phyloP scores from a whole-genome alignment of 1,140 invertebrate species.

The Aradophagus sp. region DNA sequence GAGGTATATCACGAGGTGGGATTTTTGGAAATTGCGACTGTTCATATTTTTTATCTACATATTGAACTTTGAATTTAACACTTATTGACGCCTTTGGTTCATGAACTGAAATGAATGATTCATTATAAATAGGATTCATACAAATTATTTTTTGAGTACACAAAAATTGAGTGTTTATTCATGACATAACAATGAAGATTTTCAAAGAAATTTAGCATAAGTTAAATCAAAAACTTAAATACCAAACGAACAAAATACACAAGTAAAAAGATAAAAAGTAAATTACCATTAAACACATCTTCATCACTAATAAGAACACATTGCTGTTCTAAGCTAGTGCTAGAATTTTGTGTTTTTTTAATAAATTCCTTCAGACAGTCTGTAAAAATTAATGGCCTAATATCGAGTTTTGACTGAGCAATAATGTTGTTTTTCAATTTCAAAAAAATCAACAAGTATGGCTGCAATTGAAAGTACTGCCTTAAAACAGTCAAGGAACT shows the following conservation, averaged over 20 bases:
- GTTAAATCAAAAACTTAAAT: no score
- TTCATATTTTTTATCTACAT: conserved; percentile 55
- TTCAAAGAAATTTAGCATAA: no score
- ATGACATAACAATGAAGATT: no score
- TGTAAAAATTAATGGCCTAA: conserved; percentile 61
- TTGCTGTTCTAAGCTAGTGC: conserved; percentile 59
- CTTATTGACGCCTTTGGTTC: conserved; percentile 52
- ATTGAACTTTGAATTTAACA: conserved; percentile 62
- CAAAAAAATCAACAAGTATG: conserved; percentile 64
- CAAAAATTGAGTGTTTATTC: no score
- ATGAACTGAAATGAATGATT: conserved; percentile 35
- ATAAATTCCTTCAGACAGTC: conserved; percentile 60
- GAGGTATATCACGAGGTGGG: conserved; percentile 2
- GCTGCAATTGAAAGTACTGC: conserved; percentile 64
- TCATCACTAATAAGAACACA: conserved; percentile 62
- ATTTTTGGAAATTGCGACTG: conserved; percentile 28
- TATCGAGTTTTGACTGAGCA: conserved; percentile 63
- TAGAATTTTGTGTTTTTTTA: conserved; percentile 50
- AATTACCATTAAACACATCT: conserved; percentile 35
- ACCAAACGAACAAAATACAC: no score
- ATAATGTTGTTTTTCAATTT: conserved; percentile 60
- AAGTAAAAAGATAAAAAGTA: no score
- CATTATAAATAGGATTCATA: no score
- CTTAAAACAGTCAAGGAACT: conserved; percentile 64
- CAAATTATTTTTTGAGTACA: no score